Percentiles rank a stretch among this genome's conserved stretches.
These are phyloP conservation scores for Eupithecia subfuscata DNA, from an alignment of 2,888 invertebrate species.

Conservation along the genomic window DNA sequence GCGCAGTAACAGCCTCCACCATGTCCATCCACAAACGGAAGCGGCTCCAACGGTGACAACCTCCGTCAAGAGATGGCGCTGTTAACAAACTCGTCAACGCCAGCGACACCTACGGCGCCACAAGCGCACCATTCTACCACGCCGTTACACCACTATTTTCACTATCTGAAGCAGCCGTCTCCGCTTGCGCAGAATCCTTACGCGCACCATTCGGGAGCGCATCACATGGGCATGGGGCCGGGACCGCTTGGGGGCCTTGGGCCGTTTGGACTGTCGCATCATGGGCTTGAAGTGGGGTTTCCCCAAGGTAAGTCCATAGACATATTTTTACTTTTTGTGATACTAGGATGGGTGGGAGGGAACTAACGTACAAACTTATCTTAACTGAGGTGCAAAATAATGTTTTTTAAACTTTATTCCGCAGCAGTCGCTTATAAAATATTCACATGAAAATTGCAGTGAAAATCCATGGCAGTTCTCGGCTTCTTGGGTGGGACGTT, in stretches of 20 bases:
- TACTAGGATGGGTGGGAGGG: background rate
- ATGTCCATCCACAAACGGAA: conserved; percentile 58
- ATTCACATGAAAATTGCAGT: background rate
- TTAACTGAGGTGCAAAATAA: background rate
- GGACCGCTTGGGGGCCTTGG: conserved; percentile 79
- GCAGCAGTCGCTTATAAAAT: background rate
- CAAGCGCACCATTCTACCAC: conserved; percentile 82
- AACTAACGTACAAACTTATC: background rate
- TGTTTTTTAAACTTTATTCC: background rate
- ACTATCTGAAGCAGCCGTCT: conserved; percentile 83
- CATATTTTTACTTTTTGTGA: background rate
- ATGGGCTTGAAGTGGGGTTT: conserved; percentile 79
- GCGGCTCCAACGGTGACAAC: conserved; percentile 74
- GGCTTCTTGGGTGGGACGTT: background rate
- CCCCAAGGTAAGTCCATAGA: conserved; percentile 72
- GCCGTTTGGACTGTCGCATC: conserved; percentile 79
- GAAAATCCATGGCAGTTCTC: background rate
- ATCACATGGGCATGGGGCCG: conserved; percentile 84
- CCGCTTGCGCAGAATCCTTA: conserved; percentile 79
- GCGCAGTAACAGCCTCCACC: conserved; percentile 45
- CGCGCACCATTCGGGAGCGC: conserved; percentile 76
- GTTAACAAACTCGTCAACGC: conserved; percentile 76
- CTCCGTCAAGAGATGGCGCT: conserved; percentile 68
- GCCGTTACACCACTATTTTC: conserved; percentile 82
- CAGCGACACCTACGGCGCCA: conserved; percentile 69